Conservation (phyloP, 1,140 invertebrate genomes). For the Eueides isabella region DNA sequence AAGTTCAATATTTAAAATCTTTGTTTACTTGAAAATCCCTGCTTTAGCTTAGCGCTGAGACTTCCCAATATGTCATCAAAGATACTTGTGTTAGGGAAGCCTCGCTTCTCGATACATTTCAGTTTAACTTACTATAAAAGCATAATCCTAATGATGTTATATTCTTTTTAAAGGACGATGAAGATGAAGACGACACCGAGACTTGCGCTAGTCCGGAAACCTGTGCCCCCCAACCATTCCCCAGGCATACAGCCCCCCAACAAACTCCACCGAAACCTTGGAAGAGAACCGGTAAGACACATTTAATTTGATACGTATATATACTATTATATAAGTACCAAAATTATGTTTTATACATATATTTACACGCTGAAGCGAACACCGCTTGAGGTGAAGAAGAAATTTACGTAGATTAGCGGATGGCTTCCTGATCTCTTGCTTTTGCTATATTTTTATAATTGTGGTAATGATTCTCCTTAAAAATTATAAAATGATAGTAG, state of each 20-base stretch:
- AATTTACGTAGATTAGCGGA: slow-evolving; percentile 17
- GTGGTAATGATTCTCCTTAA: not conserved
- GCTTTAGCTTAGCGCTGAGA: no score
- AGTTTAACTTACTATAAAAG: no score
- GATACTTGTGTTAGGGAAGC: no score
- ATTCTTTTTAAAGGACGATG: slow-evolving; percentile 73
- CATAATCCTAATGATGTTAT: not conserved
- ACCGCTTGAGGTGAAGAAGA: slow-evolving; percentile 21
- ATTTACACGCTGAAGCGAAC: slow-evolving; percentile 20
- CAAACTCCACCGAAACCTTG: slow-evolving; percentile 83
- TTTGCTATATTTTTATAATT: not conserved
- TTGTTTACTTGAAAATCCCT: no score
- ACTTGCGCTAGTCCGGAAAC: slow-evolving; percentile 67
- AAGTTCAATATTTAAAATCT: no score
- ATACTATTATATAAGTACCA: not conserved
- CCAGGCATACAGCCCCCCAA: slow-evolving; percentile 71
- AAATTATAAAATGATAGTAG: not conserved
- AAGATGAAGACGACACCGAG: slow-evolving; percentile 81
- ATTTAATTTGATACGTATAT: not conserved
- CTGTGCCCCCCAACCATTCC: slow-evolving; percentile 72
- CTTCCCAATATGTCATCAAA: no score
- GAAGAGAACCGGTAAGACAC: slow-evolving; percentile 82
- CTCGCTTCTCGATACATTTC: no score
- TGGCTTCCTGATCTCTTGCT: slow-evolving; percentile 16
- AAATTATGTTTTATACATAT: not conserved